Evolutionary conservation across 2,888 invertebrate genomes (phyloP), one percentile per base, ranked within the genome.

Genomic region (Hydroisotoma schaefferi): DNA sequence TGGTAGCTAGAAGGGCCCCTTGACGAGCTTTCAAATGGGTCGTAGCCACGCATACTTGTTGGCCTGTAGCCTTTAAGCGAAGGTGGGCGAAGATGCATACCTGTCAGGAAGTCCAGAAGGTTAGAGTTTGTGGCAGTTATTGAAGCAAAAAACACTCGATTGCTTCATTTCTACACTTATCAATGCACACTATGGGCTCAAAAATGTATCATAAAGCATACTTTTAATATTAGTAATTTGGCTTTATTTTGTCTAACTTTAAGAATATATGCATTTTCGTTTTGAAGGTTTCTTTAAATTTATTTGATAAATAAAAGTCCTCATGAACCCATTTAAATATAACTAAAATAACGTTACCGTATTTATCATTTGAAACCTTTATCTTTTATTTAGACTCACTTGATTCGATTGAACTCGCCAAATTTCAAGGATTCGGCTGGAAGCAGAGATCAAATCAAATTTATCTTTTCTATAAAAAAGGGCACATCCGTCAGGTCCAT

Each of bases 401-500:
- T 87, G 86, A 76, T 87, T 87, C 73, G 85, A 86, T 75, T 85
- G 85, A 6, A 86, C 85, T 61, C 82, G 80, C 85, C 85, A 86
- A n/a, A 86, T 85, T 76, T 86, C 85, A 44, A 86, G 78, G 52
- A 85, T 79, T 61, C 83, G 79, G 1, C 81, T 82, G 57, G 84
- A 82, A 26, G 79, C 80, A 61, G 79, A 78, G 23, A 84, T 72
- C 53, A 86, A 76, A 57, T 84, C 81, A 68, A 86, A 83, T 75
- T 84, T 84, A 66, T 82, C 80, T 51, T 80, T 80, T 65, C 83
- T 80, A 75, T 83, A 87, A 76, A 88, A 88, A 53, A 88, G 80
- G 27, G 88, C 87, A 76, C 88, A 88, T 8, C 88, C 88, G 76
- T 88, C 88, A 0, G 88, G 87, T 1, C 88, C 88, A 73, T 84